phyloP scores from a whole-genome alignment of 2,113 vertebrate species.

The Microtus richardsoni region DNA sequence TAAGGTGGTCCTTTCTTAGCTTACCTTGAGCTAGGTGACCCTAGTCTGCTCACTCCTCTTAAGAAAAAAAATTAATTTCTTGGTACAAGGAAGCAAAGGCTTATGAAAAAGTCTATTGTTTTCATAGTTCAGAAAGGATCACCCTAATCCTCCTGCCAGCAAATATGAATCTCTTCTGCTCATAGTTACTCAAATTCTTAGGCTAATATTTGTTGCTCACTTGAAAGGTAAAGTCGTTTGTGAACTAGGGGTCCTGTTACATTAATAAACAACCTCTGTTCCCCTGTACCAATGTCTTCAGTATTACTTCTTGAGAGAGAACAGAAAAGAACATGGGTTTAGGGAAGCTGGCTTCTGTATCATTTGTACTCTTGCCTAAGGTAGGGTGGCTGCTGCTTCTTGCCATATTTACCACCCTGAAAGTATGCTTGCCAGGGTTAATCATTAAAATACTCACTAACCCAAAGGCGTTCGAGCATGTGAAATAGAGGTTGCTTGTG shows the following conservation, averaged over 20 bases:
- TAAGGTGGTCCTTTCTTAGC: neutral
- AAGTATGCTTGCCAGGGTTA: neutral
- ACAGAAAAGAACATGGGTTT: neutral
- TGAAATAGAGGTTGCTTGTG: neutral
- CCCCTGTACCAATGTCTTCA: neutral
- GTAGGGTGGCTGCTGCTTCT: neutral
- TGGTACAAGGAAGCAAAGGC: neutral
- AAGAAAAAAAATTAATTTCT: neutral
- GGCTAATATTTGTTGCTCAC: constrained; percentile 50
- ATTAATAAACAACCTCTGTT: constrained; percentile 22
- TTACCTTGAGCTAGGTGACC: neutral
- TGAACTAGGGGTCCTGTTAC: constrained; percentile 35
- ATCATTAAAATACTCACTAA: neutral
- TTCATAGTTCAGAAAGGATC: constrained; percentile 27
- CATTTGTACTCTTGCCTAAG: neutral
- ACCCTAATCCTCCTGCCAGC: neutral
- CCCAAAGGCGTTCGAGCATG: neutral
- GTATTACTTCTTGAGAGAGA: neutral
- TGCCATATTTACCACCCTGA: neutral
- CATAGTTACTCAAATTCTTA: constrained; percentile 43
- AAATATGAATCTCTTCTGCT: constrained; percentile 20
- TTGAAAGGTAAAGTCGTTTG: constrained; percentile 27
- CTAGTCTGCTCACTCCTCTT: neutral
- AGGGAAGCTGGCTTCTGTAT: neutral
- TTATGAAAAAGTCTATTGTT: neutral